These are phyloP conservation scores for Zapornia atra DNA, from an alignment of 2,113 vertebrate species.

Conservation along the genomic window DNA sequence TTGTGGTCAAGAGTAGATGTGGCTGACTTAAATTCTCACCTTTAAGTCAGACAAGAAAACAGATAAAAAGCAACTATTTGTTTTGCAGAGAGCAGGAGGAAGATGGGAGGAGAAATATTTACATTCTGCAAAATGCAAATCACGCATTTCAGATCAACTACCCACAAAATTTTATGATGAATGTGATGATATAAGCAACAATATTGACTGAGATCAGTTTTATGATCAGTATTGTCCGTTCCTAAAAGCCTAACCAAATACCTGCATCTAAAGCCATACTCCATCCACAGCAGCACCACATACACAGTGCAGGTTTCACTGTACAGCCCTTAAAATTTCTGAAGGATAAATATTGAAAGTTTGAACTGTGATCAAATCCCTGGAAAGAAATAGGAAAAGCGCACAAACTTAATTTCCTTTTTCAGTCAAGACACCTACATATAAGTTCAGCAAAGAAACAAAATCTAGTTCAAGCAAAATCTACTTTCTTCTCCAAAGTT, in stretches of 20 bases:
- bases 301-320: neutral
- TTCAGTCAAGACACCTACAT: neutral
- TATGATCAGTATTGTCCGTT: neutral
- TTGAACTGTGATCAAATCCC: neutral
- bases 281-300: neutral
- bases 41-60: neutral
- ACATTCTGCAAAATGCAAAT: neutral
- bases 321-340: neutral
- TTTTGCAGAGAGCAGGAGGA: neutral
- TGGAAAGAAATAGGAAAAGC: neutral
- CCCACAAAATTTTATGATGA: neutral
- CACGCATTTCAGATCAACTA: neutral
- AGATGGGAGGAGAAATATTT: neutral
- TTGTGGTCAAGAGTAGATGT: neutral
- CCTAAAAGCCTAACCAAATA: neutral
- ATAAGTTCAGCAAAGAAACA: neutral
- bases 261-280: neutral
- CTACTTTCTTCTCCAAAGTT: neutral
- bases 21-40: neutral
- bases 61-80: neutral
- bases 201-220: neutral
- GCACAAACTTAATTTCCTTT: neutral
- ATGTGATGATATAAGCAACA: neutral
- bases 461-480: neutral
- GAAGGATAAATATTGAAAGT: neutral